Percentiles rank a stretch among this genome's conserved stretches.
phyloP scores from a whole-genome alignment of 2,113 vertebrate species.

The Myotis yumanensis region DNA sequence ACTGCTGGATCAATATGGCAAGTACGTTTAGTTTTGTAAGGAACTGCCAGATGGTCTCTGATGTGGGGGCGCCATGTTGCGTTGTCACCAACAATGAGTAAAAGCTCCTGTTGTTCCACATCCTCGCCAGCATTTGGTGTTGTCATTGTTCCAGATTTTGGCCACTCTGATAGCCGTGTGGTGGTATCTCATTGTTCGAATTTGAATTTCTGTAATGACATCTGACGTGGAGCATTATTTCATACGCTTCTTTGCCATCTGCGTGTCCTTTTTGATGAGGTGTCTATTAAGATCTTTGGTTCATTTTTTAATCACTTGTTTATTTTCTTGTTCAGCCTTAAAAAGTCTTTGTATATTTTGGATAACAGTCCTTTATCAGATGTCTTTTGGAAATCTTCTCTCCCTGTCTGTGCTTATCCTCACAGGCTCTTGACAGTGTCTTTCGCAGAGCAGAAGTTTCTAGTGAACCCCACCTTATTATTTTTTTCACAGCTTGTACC shows the following conservation, averaged over 20 bases:
- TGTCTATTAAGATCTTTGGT: neutral
- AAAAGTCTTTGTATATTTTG: neutral
- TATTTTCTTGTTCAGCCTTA: neutral
- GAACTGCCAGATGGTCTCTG: neutral
- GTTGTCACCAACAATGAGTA: neutral
- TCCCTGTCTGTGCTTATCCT: neutral
- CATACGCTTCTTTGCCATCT: neutral
- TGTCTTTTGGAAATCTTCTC: neutral
- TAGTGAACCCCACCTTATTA: neutral
- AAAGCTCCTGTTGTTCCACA: neutral
- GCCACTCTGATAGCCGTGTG: neutral
- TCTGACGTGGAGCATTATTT: neutral
- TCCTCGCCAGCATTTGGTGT: neutral
- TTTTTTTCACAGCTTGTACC: neutral
- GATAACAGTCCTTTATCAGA: neutral
- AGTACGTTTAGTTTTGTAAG: neutral
- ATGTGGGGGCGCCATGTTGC: neutral
- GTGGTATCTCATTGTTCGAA: neutral
- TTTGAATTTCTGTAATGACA: neutral
- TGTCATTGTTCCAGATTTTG: neutral
- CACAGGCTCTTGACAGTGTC: neutral
- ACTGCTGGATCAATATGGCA: neutral
- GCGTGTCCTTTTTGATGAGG: neutral
- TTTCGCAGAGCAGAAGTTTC: neutral
- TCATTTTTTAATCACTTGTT: neutral